Evolutionary conservation across 2,113 vertebrate genomes (phyloP).

Genomic region (Antigone vipio): DNA sequence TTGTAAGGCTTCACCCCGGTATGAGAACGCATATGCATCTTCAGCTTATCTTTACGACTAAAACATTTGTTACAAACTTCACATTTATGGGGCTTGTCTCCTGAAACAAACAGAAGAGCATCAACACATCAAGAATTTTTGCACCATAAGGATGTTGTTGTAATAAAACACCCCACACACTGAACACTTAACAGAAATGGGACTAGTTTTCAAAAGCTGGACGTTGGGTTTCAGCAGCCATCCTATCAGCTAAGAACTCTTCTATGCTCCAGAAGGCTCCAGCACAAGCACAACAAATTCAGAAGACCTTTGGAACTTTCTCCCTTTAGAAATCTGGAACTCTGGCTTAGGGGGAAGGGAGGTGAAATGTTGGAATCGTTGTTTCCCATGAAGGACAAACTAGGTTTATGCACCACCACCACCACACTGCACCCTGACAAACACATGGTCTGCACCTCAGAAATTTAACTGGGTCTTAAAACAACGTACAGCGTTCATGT

Average conservation of each 20-base stretch:
- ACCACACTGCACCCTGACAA: neutral
- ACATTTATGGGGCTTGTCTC: conserved; percentile 95
- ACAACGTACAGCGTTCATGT: accelerated
- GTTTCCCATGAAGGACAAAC: neutral
- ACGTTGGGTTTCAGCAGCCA: neutral
- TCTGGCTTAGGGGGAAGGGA: neutral
- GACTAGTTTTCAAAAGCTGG: neutral
- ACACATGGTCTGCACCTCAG: neutral
- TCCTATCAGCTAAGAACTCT: neutral
- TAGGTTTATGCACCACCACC: neutral
- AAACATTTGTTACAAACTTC: conserved; percentile 93
- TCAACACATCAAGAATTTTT: neutral
- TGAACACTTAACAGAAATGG: neutral
- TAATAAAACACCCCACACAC: neutral
- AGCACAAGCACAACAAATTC: neutral
- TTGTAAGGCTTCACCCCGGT: conserved; percentile 96
- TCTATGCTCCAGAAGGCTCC: neutral
- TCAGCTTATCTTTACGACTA: conserved; percentile 93
- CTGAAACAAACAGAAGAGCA: conserved; percentile 63
- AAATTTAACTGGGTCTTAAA: neutral
- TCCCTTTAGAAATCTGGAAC: neutral
- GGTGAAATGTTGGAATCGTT: neutral
- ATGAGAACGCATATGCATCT: conserved; percentile 93
- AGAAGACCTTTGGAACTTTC: neutral
- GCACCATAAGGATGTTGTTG: too few species aligned